Conservation (phyloP, 2,113 vertebrate genomes). For the Sylvia atricapilla region DNA sequence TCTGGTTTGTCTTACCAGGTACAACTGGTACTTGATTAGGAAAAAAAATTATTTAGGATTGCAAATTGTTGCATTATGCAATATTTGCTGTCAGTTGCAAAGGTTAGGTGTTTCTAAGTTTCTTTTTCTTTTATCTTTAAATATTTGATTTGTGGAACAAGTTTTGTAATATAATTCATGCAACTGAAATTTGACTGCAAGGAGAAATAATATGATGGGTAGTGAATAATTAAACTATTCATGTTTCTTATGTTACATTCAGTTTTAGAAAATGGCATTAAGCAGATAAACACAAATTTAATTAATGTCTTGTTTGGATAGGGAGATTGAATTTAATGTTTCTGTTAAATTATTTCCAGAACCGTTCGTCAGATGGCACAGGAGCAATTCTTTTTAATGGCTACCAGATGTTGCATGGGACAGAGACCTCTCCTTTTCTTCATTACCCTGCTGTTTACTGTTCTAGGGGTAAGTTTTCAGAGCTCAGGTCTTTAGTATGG, state of each 20-base stretch:
- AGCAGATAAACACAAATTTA: not conserved
- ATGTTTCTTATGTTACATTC: not conserved
- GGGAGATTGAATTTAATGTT: not conserved
- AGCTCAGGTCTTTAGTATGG: not conserved
- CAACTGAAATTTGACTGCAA: not conserved
- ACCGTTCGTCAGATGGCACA: conserved; percentile 98
- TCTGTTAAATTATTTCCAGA: conserved; percentile 70
- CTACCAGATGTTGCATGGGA: conserved; percentile 98
- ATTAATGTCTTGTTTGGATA: not conserved
- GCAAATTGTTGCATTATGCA: not conserved
- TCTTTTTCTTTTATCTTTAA: not conserved
- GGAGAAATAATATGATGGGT: not conserved
- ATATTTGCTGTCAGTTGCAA: not conserved
- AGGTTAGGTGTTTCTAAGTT: not conserved
- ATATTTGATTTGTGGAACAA: not conserved
- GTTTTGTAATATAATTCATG: not conserved
- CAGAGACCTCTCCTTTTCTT: conserved; percentile 98
- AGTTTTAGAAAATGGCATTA: not conserved
- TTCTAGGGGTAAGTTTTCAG: conserved; percentile 85
- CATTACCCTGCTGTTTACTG: conserved; percentile 97
- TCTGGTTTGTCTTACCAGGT: not conserved
- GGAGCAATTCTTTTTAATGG: conserved; percentile 99
- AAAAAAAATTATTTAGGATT: not conserved
- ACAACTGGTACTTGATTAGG: not conserved
- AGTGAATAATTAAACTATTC: not conserved